Conservation (phyloP, 2,797 vertebrate species). For the Columba guinea region DNA sequence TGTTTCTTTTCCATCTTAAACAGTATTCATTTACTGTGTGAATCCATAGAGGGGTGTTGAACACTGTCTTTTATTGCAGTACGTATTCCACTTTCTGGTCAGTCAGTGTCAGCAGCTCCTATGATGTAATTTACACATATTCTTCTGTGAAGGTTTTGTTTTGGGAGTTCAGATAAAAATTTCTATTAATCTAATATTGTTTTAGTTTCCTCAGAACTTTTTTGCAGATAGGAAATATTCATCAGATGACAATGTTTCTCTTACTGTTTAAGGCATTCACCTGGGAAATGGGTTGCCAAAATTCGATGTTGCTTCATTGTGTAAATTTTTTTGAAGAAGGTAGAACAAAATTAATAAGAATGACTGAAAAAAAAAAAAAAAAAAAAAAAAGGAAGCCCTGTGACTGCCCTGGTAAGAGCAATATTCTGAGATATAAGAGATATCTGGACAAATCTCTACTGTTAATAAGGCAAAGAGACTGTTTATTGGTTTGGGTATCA, state of each 20-base stretch:
- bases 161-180: background rate
- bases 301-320: background rate
- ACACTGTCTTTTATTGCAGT: background rate
- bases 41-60: background rate
- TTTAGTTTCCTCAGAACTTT: background rate
- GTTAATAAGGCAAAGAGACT: background rate
- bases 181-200: background rate
- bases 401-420: background rate
- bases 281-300: background rate
- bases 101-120: background rate
- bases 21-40: background rate
- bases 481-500: background rate
- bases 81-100: background rate
- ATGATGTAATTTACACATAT: background rate
- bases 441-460: background rate
- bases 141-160: background rate
- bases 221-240: background rate
- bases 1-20: background rate
- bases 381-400: background rate
- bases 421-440: background rate
- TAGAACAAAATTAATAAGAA: background rate
- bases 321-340: background rate
- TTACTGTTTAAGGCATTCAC: background rate
- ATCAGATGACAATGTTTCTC: background rate
- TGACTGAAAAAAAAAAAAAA: background rate